A percentile compares a stretch with the other conserved stretches of the same genome.
Evolutionary conservation across 1,140 invertebrate species (phyloP).

Genomic region (Drosophila santomea): DNA sequence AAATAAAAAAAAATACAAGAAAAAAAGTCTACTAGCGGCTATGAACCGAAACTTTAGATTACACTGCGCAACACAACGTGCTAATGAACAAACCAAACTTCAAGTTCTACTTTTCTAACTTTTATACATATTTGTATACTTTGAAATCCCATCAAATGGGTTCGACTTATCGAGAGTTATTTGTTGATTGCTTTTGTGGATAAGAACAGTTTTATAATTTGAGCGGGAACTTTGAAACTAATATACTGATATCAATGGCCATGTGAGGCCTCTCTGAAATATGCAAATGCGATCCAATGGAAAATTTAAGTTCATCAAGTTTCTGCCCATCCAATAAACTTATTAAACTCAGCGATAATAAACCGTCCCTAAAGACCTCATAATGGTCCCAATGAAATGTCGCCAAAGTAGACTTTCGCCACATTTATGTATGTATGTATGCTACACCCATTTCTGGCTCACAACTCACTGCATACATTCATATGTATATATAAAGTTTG

Average conservation of each 20-base stretch:
- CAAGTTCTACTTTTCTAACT: too few relatives aligned
- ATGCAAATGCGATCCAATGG: neutral
- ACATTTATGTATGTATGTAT: neutral
- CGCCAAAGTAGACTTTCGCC: neutral
- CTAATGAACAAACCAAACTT: neutral
- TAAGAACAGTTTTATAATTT: too few relatives aligned
- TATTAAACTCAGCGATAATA: neutral
- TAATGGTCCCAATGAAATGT: neutral
- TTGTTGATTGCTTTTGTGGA: too few relatives aligned
- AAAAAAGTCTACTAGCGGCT: neutral
- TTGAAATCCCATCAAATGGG: too few relatives aligned
- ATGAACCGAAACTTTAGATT: neutral
- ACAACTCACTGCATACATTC: neutral
- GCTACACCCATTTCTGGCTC: neutral
- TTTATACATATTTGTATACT: neutral
- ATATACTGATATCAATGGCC: neutral
- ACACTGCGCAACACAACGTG: neutral
- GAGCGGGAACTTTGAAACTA: too few relatives aligned
- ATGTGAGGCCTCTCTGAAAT: neutral
- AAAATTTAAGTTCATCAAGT: neutral
- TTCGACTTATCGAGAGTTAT: too few relatives aligned
- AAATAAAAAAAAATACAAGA: too few relatives aligned
- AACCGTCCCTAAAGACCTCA: neutral
- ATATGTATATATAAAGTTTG: neutral
- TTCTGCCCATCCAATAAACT: neutral